Evolutionary conservation across 2,888 invertebrate genomes (phyloP).

Genomic region (Phortica magna): DNA sequence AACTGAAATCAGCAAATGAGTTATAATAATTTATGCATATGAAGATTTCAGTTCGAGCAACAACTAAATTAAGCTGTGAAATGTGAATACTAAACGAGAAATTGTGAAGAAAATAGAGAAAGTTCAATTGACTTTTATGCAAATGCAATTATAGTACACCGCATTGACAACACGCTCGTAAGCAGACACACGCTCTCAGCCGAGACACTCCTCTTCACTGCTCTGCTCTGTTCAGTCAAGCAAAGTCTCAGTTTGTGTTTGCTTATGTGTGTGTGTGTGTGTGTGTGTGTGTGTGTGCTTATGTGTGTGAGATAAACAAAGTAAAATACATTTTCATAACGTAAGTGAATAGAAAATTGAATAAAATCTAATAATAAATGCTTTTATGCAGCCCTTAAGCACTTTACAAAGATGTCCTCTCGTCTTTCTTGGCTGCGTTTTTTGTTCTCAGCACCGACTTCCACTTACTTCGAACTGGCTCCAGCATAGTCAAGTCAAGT

Average conservation of each 20-base stretch:
- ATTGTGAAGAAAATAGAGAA: background rate
- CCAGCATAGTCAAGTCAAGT: background rate
- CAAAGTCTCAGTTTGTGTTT: background rate
- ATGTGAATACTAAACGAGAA: background rate
- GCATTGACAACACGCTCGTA: constrained; percentile 36
- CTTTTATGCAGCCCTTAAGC: constrained; percentile 71
- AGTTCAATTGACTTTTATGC: constrained; percentile 59
- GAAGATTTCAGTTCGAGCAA: constrained; percentile 19
- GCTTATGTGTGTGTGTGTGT: background rate
- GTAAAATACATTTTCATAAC: constrained; percentile 64
- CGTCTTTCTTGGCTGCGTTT: constrained; percentile 32
- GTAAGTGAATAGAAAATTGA: constrained; percentile 72
- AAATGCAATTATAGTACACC: constrained; percentile 36
- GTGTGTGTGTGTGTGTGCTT: constrained; percentile 10
- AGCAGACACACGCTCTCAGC: constrained; percentile 2
- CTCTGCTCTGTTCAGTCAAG: background rate
- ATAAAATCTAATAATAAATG: constrained; percentile 72
- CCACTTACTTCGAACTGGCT: background rate
- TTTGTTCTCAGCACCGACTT: background rate
- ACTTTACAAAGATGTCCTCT: constrained; percentile 69
- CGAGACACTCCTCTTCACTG: background rate
- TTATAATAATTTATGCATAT: constrained; percentile 26
- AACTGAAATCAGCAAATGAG: background rate
- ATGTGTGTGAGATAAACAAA: constrained; percentile 25
- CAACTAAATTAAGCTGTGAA: constrained; percentile 4